Percentiles rank a stretch among this genome's conserved stretches.
phyloP scores from a whole-genome alignment of 2,797 vertebrate genomes.

The Cuniculus paca region DNA sequence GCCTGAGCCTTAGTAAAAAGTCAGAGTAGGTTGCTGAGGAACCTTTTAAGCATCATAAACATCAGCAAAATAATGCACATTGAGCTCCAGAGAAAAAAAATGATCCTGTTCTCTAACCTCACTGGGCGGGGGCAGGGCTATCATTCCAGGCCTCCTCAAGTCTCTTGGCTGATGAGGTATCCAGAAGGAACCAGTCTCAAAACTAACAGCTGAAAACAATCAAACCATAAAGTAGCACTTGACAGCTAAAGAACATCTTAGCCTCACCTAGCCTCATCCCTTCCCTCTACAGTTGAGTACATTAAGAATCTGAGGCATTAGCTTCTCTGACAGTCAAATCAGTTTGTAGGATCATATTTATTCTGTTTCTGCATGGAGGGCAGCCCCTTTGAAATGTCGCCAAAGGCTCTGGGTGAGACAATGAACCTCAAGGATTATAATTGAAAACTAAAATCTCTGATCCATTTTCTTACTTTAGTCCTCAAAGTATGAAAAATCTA shows the following conservation, averaged over 20 bases:
- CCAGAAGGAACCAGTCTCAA: not conserved
- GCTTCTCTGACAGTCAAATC: not conserved
- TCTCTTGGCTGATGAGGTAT: not conserved
- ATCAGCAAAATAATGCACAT: not conserved
- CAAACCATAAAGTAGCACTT: not conserved
- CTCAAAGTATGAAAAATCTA: not conserved
- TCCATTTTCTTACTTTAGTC: not conserved
- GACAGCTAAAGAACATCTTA: not conserved
- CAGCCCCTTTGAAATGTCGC: not conserved
- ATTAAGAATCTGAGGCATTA: not conserved
- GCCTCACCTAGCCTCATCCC: not conserved
- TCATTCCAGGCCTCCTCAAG: not conserved
- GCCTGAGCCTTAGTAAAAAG: not conserved
- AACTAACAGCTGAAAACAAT: not conserved
- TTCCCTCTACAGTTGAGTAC: not conserved
- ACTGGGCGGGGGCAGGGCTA: not conserved
- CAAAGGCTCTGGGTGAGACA: not conserved
- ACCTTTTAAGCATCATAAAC: not conserved
- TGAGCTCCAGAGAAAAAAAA: not conserved
- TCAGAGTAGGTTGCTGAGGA: not conserved
- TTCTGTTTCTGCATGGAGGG: not conserved
- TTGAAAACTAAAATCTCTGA: slow-evolving; percentile 32
- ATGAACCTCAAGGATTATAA: not conserved
- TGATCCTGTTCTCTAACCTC: not conserved
- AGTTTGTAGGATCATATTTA: not conserved